Conservation (phyloP, 2,888 invertebrate species). For the Anoncus sp. region DNA sequence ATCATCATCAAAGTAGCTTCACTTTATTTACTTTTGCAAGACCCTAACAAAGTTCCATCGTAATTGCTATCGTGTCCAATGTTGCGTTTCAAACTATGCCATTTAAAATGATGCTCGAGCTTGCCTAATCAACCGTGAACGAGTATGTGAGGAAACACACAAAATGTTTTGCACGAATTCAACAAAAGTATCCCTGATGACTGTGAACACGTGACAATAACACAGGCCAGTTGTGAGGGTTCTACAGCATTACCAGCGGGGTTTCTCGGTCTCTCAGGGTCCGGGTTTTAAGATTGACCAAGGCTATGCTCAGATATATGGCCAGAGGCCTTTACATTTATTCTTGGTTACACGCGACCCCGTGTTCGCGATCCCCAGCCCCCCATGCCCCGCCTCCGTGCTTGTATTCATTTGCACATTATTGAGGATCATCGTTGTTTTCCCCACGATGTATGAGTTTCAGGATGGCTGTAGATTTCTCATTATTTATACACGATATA, state of each 20-base stretch:
- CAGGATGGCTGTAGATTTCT: neutral
- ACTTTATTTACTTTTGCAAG: too few species aligned
- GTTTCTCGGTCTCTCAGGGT: slow-evolving; percentile 31
- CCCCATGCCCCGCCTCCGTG: neutral
- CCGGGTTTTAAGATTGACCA: slow-evolving; percentile 41
- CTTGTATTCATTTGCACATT: slow-evolving; percentile 46
- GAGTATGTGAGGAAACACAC: slow-evolving; percentile 15
- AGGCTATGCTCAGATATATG: slow-evolving; percentile 46
- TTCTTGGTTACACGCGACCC: slow-evolving; percentile 47
- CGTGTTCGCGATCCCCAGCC: slow-evolving; percentile 29
- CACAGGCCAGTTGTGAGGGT: slow-evolving; percentile 72
- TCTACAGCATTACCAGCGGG: slow-evolving; percentile 61
- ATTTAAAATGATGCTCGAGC: slow-evolving; percentile 6
- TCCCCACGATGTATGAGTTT: slow-evolving; percentile 17
- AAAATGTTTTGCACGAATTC: slow-evolving; percentile 28
- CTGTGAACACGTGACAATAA: slow-evolving; percentile 74
- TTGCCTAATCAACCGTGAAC: slow-evolving; percentile 31
- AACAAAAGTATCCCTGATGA: slow-evolving; percentile 42
- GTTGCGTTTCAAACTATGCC: neutral
- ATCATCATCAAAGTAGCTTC: too few species aligned
- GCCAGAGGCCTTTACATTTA: slow-evolving; percentile 45
- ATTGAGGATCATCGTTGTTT: slow-evolving; percentile 51
- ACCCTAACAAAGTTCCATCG: too few species aligned
- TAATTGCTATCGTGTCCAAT: too few species aligned
- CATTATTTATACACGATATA: slow-evolving; percentile 4